These are phyloP conservation scores for Ypsolopha scabrella DNA, from an alignment of 2,888 invertebrate genomes.

Conservation along the genomic window DNA sequence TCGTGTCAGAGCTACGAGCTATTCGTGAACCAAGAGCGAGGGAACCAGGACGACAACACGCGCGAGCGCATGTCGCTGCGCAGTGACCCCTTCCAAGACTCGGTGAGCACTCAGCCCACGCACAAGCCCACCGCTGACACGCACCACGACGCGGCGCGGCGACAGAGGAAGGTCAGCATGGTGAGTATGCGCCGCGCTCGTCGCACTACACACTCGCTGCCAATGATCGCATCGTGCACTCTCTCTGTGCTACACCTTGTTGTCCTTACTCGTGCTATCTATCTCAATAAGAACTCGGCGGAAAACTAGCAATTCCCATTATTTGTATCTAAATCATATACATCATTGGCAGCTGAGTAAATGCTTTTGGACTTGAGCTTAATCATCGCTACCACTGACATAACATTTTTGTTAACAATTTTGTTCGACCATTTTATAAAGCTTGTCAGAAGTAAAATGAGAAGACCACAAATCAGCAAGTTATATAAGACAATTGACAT, in stretches of 20 bases:
- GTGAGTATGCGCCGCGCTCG: constrained; percentile 74
- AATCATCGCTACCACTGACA: constrained; percentile 6
- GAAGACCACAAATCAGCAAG: no score
- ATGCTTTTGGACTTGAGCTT: constrained; percentile 51
- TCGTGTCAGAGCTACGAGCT: constrained; percentile 94
- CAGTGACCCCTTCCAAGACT: constrained; percentile 86
- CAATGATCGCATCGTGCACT: neutral
- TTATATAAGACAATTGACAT: no score
- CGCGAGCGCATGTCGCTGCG: constrained; percentile 93
- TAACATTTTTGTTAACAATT: neutral
- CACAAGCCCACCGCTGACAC: constrained; percentile 70
- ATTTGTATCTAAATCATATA: neutral
- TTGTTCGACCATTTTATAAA: neutral
- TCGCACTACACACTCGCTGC: constrained; percentile 15
- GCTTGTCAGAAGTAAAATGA: neutral
- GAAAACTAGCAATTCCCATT: neutral
- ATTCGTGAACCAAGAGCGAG: constrained; percentile 90
- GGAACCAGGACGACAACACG: constrained; percentile 89
- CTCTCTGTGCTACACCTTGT: neutral
- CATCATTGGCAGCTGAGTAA: constrained; percentile 45
- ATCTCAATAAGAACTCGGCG: neutral
- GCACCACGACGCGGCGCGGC: constrained; percentile 62
- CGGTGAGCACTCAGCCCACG: constrained; percentile 85
- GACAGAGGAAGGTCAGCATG: constrained; percentile 91
- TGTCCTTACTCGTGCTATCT: neutral